Evolutionary conservation across 2,113 vertebrate species (phyloP), one percentile per base, ranked within the genome.

Genomic region (Setophaga petechia): DNA sequence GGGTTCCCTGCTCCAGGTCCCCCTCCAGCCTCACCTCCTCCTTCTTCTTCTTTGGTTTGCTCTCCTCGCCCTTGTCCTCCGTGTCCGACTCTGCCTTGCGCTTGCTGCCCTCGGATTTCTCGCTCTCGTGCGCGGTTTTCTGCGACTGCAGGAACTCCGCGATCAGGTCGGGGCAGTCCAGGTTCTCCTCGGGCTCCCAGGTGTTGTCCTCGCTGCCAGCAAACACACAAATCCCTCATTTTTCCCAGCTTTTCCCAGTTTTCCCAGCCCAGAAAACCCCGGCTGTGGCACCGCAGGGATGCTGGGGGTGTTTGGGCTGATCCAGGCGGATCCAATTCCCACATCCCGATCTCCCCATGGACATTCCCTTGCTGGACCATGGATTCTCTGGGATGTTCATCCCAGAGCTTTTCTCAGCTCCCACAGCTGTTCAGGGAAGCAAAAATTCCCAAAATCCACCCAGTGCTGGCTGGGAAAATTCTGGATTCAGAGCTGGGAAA

Each of bases 181-280:
- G 96, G 97, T 99, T 99, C 95, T 99, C 99, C 69, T 99, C 99
- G 4, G 99, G 99, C 91, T 99, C 99, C 99, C 99, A 99, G 0
- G 99, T 99, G 97, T 99, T 99, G 76, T 99, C 99, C 43, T 99
- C 99, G 62, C 99, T 99, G 98, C 78, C 97, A 97, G 6, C 68
- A 95, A 63, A 96, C 44, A n/a, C 39, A 37, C 8, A 39, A 52
- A 33, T 4, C 6, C 27, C 37, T 37, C 37, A 37, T 37, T 37
- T 37, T 37, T 37, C 37, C 37, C 35, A 37, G 35, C 8, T 3
- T n/a, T 20, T 21, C 44, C 23, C 10, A 9, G 20, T 30, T 35
- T 19, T 23, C 39, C 23, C 10, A 25, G 30, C 35, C 19, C 1
- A 5, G 33, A 9, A 4, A 52, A 51, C 0, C 41, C 72, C 2